phyloP scores from a whole-genome alignment of 2,797 vertebrate genomes.

The Prunella strophiata region DNA sequence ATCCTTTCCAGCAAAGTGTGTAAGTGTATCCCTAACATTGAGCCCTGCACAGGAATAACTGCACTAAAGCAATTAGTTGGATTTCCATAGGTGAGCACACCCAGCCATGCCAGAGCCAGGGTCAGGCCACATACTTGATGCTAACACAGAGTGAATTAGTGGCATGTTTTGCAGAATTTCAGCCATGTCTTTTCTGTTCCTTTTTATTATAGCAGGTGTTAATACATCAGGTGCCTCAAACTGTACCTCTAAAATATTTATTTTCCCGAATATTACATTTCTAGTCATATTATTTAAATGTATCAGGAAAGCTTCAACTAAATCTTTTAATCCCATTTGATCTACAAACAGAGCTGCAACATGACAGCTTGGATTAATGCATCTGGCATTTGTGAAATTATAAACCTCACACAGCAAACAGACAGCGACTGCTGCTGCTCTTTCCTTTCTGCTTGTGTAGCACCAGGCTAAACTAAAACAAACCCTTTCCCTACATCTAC shows the following conservation, averaged over 20 bases:
- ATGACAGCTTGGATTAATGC: slow-evolving; percentile 68
- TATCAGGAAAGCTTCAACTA: slow-evolving; percentile 55
- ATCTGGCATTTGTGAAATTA: slow-evolving; percentile 67
- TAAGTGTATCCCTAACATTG: no score
- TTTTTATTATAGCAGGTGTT: neutral
- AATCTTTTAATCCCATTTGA: slow-evolving; percentile 68
- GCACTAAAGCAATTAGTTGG: neutral
- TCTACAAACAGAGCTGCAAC: slow-evolving; percentile 65
- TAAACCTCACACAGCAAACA: slow-evolving; percentile 62
- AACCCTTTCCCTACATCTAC: slow-evolving; percentile 23
- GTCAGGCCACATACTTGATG: neutral
- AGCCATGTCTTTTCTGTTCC: neutral
- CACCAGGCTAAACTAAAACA: slow-evolving; percentile 43
- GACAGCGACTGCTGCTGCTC: slow-evolving; percentile 52
- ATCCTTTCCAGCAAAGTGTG: neutral
- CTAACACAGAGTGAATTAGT: neutral
- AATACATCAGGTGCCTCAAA: neutral
- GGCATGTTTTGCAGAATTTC: neutral
- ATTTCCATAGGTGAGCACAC: neutral
- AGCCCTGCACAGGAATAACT: neutral
- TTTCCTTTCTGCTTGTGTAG: neutral
- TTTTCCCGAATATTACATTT: slow-evolving; percentile 33
- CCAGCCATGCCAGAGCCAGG: neutral
- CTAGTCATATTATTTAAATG: slow-evolving; percentile 65
- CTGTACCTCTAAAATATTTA: slow-evolving; percentile 19